Evolutionary conservation across 2,113 vertebrate genomes (phyloP), one percentile per base, ranked within the genome.

Genomic region (Tragelaphus scriptus): DNA sequence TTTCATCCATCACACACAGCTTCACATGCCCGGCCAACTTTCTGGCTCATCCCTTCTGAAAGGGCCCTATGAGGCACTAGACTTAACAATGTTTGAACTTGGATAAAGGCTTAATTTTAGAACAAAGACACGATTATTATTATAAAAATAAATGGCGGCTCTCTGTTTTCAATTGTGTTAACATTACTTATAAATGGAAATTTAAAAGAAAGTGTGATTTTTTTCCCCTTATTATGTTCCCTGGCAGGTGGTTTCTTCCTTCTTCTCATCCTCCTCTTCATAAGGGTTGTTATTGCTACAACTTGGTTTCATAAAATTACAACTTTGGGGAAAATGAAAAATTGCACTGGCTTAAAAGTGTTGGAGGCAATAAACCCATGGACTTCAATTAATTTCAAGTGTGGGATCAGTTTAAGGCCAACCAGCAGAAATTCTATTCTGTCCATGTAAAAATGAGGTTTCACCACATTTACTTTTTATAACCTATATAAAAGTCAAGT

Each of bases 381-480:
- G 98, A 98, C 98, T 98, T 98, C 99, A 99, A 99, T 99, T 99
- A 99, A 99, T 98, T 98, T 98, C 99, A 98, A 99, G 98, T 98
- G 98, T 98, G 98, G 98, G 98, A 99, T 98, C 91, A 96, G 98
- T 98, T 98, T 98, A 98, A 98, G 98, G 98, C 98, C 98, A 99
- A 99, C 96, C 98, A 98, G 98, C 97, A 98, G 98, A 99, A 99
- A 99, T 98, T 98, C 98, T 98, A 97, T 98, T 98, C 98, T 98
- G 98, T 97, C 98, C 98, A 98, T 98, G 99, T 98, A 99, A 99
- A 99, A 99, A 98, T 98, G 98, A 99, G 98, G 99, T 98, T 99
- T 99, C 98, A 99, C 98, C 98, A 99, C 99, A 99, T 99, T 99
- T 99, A 98, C 98, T 98, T 99, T 99, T 99, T 99, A 99, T 99